A percentile compares a stretch with the other conserved stretches of the same genome.
Evolutionary conservation across 2,888 invertebrate species (phyloP).

Genomic region (Pterobdella sp.): DNA sequence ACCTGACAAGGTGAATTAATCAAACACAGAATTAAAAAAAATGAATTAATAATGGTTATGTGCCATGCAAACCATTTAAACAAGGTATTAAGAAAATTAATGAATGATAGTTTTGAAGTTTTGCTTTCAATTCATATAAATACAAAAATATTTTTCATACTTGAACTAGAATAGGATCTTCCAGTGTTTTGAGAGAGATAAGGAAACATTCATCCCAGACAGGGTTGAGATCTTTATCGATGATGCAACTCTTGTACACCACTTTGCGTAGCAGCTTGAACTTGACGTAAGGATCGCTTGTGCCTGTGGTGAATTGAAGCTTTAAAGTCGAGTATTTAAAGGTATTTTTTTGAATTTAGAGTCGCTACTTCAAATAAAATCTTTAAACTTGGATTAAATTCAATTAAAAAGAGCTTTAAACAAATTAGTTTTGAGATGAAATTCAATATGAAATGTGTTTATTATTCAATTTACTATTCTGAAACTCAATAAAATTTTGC

Average conservation of each 20-base stretch:
- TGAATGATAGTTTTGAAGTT: neutral
- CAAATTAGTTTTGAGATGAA: too few relatives aligned
- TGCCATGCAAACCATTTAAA: neutral
- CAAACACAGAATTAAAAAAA: neutral
- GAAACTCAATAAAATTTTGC: too few relatives aligned
- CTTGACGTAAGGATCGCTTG: slow-evolving; percentile 95
- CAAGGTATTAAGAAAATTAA: neutral
- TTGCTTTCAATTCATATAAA: neutral
- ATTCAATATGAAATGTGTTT: too few relatives aligned
- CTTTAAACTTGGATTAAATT: too few relatives aligned
- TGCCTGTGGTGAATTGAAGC: slow-evolving; percentile 57
- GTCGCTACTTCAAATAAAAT: too few relatives aligned
- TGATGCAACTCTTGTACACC: slow-evolving; percentile 84
- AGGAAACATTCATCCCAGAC: slow-evolving; percentile 96
- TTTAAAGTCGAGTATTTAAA: neutral
- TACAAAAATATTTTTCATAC: slow-evolving; percentile 57
- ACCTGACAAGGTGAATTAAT: slow-evolving; percentile 6
- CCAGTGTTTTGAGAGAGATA: slow-evolving; percentile 56
- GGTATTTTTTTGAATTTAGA: neutral
- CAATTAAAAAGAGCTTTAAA: too few relatives aligned
- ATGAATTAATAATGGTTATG: too few relatives aligned
- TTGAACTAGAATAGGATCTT: slow-evolving; percentile 45
- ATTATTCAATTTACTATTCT: too few relatives aligned
- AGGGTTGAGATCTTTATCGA: slow-evolving; percentile 88
- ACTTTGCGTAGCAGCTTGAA: slow-evolving; percentile 79